Evolutionary conservation across 2,797 vertebrate genomes (phyloP), one percentile per base, ranked within the genome.

Genomic region (Psittacula derbiana): DNA sequence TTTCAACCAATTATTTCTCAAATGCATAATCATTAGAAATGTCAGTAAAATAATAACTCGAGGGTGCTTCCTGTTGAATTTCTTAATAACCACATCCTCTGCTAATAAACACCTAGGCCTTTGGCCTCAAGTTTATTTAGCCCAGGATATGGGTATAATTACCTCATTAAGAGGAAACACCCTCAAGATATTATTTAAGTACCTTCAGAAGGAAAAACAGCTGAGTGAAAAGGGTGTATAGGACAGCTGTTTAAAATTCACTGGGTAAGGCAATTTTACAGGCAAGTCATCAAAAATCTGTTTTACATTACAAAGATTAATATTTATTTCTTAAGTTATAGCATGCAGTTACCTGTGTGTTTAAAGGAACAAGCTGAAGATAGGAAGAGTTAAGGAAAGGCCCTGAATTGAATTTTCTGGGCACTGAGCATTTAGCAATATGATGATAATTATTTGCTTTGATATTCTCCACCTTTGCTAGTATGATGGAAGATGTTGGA

Each of bases 91-190:
- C 80, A 95, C 94, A 96, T 97, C 96, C 89, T 95, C 91, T 81
- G 73, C 95, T 96, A 97, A 97, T 96, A 97, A 97, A 96, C 95
- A 97, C 95, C 95, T 96, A 92, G 83, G 74, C 91, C 92, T 95
- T 93, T 96, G 96, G 94, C 95, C 94, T 94, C 91, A 36, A 89
- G 91, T 97, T 96, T 97, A 96, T 97, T 96, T 97, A 95, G 95
- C 91, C 86, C 94, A 97, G 95, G 95, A 97, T 95, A 94, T 64
- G 83, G 87, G 94, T 96, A 94, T 97, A 96, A 96, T 96, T 97
- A 93, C 94, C 96, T 97, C 96, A 96, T 97, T 97, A 97, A 95
- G 86, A 94, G 27, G 71, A 97, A 97, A 97, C 91, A 93, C 92
- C 93, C 94, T 96, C 85, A 95, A 95, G 92, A 95, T 97, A 95